phyloP scores from a whole-genome alignment of 1,140 invertebrate genomes.

The Meteorus sp. region DNA sequence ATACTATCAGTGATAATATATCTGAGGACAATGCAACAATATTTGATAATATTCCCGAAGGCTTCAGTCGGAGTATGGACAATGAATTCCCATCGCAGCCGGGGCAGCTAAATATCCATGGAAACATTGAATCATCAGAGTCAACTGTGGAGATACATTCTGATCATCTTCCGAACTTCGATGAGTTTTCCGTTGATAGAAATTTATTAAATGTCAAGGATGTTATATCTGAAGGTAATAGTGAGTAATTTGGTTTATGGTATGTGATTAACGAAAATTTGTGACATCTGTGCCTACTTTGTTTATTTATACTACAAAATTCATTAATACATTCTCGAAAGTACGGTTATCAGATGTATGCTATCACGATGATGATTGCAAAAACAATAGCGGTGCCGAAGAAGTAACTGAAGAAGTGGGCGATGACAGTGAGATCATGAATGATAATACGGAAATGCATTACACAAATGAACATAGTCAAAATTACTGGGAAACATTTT shows the following conservation, averaged over 20 bases:
- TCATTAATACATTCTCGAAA: too few relatives aligned
- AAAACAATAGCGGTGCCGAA: too few relatives aligned
- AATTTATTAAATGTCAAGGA: slow-evolving; percentile 47
- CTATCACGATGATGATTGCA: slow-evolving; percentile 10
- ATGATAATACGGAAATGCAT: slow-evolving; percentile 34
- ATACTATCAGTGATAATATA: slow-evolving; percentile 23
- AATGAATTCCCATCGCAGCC: not conserved
- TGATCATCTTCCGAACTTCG: slow-evolving; percentile 34
- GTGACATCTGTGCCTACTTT: not conserved
- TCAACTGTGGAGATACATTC: slow-evolving; percentile 31
- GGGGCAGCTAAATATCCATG: slow-evolving; percentile 28
- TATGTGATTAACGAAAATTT: not conserved
- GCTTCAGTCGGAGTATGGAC: not conserved
- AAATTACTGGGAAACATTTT: slow-evolving; percentile 48
- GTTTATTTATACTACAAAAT: too few relatives aligned
- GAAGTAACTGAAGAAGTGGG: slow-evolving; percentile 8
- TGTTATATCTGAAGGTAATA: slow-evolving; percentile 30
- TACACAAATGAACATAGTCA: slow-evolving; percentile 29
- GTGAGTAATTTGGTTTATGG: slow-evolving; percentile 29
- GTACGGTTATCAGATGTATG: slow-evolving; percentile 10
- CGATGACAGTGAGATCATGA: not conserved
- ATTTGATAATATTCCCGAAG: not conserved
- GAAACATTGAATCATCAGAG: slow-evolving; percentile 30
- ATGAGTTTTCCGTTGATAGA: slow-evolving; percentile 43
- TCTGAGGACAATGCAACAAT: slow-evolving; percentile 29